These are phyloP conservation scores for Larimichthys crocea DNA, from an alignment of 2,113 vertebrate genomes.

Conservation along the genomic window DNA sequence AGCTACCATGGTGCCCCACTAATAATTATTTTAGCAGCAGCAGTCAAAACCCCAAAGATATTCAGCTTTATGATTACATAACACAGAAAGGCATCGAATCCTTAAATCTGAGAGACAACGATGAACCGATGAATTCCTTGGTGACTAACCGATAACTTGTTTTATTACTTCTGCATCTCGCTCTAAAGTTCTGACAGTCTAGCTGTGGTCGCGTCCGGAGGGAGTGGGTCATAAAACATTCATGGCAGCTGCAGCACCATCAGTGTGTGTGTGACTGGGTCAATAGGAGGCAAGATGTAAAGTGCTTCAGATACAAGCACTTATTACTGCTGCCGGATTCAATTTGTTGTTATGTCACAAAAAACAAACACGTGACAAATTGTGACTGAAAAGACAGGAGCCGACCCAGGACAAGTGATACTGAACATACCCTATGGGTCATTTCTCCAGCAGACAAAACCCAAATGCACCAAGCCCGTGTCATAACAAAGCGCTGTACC, in stretches of 20 bases:
- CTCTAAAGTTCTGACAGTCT: neutral
- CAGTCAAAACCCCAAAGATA: neutral
- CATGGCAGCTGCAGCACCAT: neutral
- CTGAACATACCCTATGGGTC: neutral
- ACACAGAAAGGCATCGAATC: neutral
- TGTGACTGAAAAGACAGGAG: neutral
- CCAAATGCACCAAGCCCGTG: neutral
- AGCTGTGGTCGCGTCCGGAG: neutral
- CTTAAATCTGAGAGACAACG: neutral
- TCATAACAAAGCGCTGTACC: slow-evolving; percentile 62
- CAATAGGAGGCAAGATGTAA: neutral
- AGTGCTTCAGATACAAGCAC: neutral
- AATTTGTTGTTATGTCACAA: neutral
- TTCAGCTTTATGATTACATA: neutral
- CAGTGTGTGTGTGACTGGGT: neutral
- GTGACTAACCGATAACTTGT: neutral
- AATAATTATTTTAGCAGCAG: too few species aligned
- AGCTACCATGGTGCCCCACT: too few species aligned
- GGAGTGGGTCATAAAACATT: too few species aligned
- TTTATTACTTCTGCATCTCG: neutral
- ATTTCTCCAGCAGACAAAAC: neutral
- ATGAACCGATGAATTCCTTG: neutral
- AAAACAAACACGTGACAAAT: neutral
- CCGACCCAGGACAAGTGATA: too few species aligned
- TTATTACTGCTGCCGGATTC: neutral